phyloP scores from a whole-genome alignment of 2,888 invertebrate genomes.

The Cetonia aurata region DNA sequence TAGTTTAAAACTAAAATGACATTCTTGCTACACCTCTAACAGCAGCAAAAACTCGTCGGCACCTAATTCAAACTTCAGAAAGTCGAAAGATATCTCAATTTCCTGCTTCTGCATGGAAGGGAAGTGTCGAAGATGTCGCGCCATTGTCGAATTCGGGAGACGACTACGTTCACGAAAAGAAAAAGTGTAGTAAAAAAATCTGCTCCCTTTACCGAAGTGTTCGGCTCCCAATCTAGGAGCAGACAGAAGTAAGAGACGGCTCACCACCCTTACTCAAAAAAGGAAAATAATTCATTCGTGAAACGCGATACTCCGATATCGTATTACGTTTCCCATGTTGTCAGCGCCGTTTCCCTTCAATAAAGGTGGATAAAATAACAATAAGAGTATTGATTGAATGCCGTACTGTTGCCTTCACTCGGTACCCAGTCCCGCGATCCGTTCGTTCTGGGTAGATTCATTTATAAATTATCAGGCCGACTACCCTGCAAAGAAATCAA shows the following conservation, averaged over 20 bases:
- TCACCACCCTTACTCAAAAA: conserved; percentile 43
- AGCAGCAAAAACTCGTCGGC: no score
- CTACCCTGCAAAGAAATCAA: conserved; percentile 10
- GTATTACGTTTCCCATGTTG: conserved; percentile 55
- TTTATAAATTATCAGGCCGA: conserved; percentile 17
- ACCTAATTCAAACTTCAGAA: conserved; percentile 50
- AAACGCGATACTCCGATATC: conserved; percentile 57
- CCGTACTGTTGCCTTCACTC: conserved; percentile 11
- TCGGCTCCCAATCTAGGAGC: not conserved
- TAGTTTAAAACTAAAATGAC: no score
- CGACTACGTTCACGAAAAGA: conserved; percentile 24
- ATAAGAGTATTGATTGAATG: conserved; percentile 51
- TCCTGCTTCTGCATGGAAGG: conserved; percentile 44
- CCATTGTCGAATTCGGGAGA: conserved; percentile 47
- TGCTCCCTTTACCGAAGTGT: not conserved
- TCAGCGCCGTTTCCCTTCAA: conserved; percentile 57
- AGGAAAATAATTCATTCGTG: conserved; percentile 58
- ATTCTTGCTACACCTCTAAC: no score
- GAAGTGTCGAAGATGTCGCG: conserved; percentile 10
- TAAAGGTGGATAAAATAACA: conserved; percentile 56
- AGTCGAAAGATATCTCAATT: conserved; percentile 55
- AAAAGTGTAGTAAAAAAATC: conserved; percentile 12
- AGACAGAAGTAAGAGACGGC: not conserved
- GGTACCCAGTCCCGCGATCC: not conserved
- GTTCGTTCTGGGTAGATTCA: conserved; percentile 3